Percentiles rank a stretch among this genome's conserved stretches.
phyloP scores from a whole-genome alignment of 2,113 vertebrate species.

The Apteryx mantelli region DNA sequence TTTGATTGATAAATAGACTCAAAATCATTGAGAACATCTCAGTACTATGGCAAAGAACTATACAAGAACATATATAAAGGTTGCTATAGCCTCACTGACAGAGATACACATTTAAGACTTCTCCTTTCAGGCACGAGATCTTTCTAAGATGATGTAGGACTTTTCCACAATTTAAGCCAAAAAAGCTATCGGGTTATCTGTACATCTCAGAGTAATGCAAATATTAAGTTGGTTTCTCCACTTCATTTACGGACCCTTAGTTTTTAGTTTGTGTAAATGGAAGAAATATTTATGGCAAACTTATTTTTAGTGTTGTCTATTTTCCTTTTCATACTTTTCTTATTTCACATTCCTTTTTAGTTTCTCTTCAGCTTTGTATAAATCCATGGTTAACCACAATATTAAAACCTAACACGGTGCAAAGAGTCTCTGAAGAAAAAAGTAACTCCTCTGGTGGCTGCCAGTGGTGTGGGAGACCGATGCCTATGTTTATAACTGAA shows the following conservation, averaged over 20 bases:
- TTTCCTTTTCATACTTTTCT: not conserved
- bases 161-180: not conserved
- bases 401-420: not conserved
- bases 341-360: constrained; percentile 7
- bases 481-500: not conserved
- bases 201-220: not conserved
- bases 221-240: not conserved
- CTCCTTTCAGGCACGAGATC: not conserved
- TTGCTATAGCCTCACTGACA: not conserved
- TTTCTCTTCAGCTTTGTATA: constrained; percentile 35
- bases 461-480: not conserved
- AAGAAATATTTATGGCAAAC: not conserved
- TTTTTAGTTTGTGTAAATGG: not conserved
- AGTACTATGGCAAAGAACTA: not conserved
- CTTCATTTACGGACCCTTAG: not conserved
- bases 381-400: constrained; percentile 36
- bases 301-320: not conserved
- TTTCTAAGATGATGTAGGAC: not conserved
- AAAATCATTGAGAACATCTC: not conserved
- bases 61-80: not conserved
- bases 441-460: not conserved
- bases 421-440: constrained; percentile 11
- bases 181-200: not conserved
- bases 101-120: not conserved
- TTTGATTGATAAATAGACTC: not conserved